Percentiles rank a stretch among this genome's conserved stretches.
Evolutionary conservation across 2,888 invertebrate species (phyloP).

Genomic region (Spicauda simplicius): DNA sequence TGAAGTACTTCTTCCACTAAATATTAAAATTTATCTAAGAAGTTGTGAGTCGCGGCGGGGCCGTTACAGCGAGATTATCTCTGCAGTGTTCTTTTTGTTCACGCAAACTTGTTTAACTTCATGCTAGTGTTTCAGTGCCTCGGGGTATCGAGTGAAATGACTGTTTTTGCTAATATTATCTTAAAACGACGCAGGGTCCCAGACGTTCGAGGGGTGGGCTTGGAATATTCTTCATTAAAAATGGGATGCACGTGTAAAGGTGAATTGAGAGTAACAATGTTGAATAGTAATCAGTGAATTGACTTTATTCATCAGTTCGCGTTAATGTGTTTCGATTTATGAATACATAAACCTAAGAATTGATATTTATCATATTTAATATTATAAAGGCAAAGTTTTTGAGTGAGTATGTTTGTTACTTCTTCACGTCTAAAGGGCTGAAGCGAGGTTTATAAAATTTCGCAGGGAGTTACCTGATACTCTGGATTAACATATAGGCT

Average conservation of each 20-base stretch:
- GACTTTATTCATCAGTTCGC: neutral
- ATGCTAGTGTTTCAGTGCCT: slow-evolving; percentile 13
- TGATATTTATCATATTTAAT: too few species aligned
- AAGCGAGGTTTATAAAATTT: too few species aligned
- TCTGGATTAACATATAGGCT: too few species aligned
- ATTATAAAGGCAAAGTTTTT: too few species aligned
- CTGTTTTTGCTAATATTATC: slow-evolving; percentile 15
- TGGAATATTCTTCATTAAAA: neutral
- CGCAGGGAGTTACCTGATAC: too few species aligned
- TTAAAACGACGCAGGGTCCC: neutral
- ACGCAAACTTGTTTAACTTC: slow-evolving; percentile 14
- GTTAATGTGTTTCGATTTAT: too few species aligned
- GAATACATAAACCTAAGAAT: too few species aligned
- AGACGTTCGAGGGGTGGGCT: neutral
- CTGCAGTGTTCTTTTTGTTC: slow-evolving; percentile 28
- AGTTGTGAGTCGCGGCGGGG: slow-evolving; percentile 23
- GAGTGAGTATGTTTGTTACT: too few species aligned
- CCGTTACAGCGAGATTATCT: slow-evolving; percentile 25
- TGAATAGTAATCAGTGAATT: neutral
- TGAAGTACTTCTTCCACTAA: slow-evolving; percentile 29
- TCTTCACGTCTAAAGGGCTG: too few species aligned
- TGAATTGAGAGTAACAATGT: too few species aligned
- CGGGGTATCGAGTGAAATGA: slow-evolving; percentile 12
- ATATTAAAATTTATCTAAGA: slow-evolving; percentile 35
- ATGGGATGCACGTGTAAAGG: too few species aligned